Percentiles rank a stretch among this genome's conserved stretches.
These are phyloP conservation scores for Alca torda DNA, from an alignment of 2,797 vertebrate genomes.

Conservation along the genomic window DNA sequence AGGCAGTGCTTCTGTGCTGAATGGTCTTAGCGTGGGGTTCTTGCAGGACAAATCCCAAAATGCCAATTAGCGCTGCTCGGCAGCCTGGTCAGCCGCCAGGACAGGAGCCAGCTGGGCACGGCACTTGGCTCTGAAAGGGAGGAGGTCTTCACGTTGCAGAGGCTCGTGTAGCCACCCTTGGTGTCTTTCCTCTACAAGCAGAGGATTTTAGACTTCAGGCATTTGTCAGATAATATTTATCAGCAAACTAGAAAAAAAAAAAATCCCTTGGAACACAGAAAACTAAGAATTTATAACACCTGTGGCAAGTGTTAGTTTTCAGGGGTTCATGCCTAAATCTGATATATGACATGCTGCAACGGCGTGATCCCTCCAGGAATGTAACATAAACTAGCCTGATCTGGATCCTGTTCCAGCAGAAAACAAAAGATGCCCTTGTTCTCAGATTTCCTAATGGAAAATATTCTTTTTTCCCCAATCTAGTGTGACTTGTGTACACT, in stretches of 20 bases:
- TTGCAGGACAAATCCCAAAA: not conserved
- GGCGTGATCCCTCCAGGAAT: not conserved
- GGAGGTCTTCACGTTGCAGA: not conserved
- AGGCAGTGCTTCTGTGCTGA: not conserved
- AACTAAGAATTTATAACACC: not conserved
- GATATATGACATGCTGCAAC: not conserved
- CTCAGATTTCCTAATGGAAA: not conserved
- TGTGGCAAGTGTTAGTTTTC: not conserved
- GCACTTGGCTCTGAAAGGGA: not conserved
- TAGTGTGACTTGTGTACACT: not conserved
- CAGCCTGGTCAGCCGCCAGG: not conserved
- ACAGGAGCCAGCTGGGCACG: fast-evolving
- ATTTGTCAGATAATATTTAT: not conserved
- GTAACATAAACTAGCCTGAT: not conserved
- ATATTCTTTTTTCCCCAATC: not conserved
- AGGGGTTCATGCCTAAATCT: not conserved
- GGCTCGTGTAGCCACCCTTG: not conserved
- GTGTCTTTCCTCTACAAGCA: not conserved
- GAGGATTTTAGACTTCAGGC: not conserved
- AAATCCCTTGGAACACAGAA: not conserved
- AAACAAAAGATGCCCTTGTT: constrained; percentile 33
- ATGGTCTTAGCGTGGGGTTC: not conserved
- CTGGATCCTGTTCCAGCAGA: not conserved
- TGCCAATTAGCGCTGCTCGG: not conserved
- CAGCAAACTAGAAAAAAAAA: not conserved